Conservation (phyloP, 2,113 vertebrate species). For the Pseudorectes ferrugineus region DNA sequence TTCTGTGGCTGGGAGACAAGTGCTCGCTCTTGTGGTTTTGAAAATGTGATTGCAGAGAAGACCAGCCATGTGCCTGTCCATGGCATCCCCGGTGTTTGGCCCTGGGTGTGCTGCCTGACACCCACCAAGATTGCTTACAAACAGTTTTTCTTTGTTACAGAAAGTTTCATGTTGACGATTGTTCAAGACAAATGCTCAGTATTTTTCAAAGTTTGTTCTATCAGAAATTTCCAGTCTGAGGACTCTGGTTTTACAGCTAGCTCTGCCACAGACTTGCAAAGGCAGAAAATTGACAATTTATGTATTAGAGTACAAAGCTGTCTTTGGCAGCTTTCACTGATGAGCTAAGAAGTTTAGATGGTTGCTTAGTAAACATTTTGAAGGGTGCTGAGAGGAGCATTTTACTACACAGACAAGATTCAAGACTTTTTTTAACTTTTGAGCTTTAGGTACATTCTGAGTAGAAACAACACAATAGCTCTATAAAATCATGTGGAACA, state of each 20-base stretch:
- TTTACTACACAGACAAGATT: not conserved
- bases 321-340: not conserved
- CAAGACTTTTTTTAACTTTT: not conserved
- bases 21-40: not conserved
- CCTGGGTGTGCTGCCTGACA: not conserved
- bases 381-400: not conserved
- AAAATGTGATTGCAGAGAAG: not conserved
- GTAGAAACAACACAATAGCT: not conserved
- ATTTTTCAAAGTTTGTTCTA: not conserved
- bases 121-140: not conserved
- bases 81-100: not conserved
- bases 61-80: rapidly evolving
- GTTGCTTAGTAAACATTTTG: not conserved
- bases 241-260: not conserved
- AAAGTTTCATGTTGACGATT: not conserved
- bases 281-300: not conserved
- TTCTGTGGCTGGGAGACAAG: rapidly evolving
- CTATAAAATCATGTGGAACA: not conserved
- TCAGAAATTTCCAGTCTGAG: not conserved
- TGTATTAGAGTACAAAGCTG: not conserved
- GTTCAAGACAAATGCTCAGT: not conserved
- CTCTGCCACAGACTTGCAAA: not conserved
- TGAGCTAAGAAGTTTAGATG: not conserved
- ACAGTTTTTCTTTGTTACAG: not conserved
- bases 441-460: not conserved